Evolutionary conservation across 2,888 invertebrate species (phyloP).

Genomic region (Schizotus pectinicornis): DNA sequence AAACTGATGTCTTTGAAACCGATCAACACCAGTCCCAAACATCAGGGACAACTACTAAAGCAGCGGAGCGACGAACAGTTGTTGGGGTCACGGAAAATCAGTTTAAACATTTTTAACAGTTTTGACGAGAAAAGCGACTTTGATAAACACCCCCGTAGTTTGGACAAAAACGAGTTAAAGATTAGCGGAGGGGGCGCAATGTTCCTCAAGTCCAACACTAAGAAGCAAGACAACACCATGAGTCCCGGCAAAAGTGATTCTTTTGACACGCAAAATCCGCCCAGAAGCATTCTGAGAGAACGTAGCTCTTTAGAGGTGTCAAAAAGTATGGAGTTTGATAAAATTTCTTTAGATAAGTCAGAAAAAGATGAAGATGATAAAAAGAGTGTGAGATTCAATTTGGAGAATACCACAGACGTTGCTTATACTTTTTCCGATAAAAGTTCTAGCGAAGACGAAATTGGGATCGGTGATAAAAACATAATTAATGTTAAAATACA

Average conservation of each 20-base stretch:
- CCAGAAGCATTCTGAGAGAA: slow-evolving; percentile 70
- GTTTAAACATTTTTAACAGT: slow-evolving; percentile 49
- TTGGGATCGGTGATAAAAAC: slow-evolving; percentile 40
- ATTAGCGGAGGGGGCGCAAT: slow-evolving; percentile 66
- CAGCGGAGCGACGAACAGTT: slow-evolving; percentile 55
- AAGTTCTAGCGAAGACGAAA: slow-evolving; percentile 47
- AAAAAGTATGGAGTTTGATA: slow-evolving; percentile 51
- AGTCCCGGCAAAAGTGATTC: slow-evolving; percentile 31
- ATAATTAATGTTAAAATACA: slow-evolving; percentile 48
- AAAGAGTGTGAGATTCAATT: slow-evolving; percentile 75
- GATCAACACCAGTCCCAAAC: slow-evolving; percentile 42
- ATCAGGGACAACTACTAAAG: slow-evolving; percentile 49
- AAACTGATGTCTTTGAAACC: slow-evolving; percentile 56
- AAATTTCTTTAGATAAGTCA: slow-evolving; percentile 47
- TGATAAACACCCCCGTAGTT: slow-evolving; percentile 55
- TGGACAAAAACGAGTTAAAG: slow-evolving; percentile 52
- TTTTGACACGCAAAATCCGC: slow-evolving; percentile 45
- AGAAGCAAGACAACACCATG: slow-evolving; percentile 41
- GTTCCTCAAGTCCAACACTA: slow-evolving; percentile 66
- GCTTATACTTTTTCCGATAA: slow-evolving; percentile 56
- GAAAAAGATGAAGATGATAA: slow-evolving; percentile 72
- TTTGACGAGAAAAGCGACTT: slow-evolving; percentile 50
- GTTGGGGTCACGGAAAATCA: slow-evolving; percentile 45
- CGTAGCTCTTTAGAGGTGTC: slow-evolving; percentile 57
- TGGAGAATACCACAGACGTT: slow-evolving; percentile 60